A percentile compares a stretch with the other conserved stretches of the same genome.
These are phyloP conservation scores for Diorhabda carinulata DNA, from an alignment of 1,140 invertebrate genomes.

Conservation along the genomic window DNA sequence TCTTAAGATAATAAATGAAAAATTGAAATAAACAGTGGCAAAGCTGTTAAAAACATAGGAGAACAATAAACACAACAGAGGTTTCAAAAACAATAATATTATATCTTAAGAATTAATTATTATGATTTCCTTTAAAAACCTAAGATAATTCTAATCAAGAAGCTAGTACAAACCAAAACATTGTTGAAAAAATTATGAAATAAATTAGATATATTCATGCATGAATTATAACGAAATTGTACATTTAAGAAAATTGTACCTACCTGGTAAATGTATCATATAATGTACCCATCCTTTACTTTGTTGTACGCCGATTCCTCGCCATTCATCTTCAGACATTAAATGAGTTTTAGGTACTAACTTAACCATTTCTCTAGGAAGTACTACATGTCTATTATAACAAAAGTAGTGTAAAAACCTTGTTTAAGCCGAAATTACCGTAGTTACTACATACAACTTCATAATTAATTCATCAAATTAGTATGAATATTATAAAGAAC, in stretches of 20 bases:
- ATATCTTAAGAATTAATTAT: neutral
- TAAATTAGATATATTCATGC: neutral
- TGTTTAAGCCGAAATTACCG: too few relatives aligned
- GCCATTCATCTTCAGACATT: constrained; percentile 90
- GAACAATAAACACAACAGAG: neutral
- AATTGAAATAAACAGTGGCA: too few relatives aligned
- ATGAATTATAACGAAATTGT: neutral
- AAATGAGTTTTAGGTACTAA: constrained; percentile 84
- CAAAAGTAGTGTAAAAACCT: neutral
- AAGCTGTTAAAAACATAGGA: too few relatives aligned
- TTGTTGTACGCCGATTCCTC: constrained; percentile 87
- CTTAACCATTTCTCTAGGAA: constrained; percentile 88
- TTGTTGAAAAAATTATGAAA: neutral
- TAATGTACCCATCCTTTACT: constrained; percentile 94
- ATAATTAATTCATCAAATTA: too few relatives aligned
- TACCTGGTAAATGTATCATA: constrained; percentile 84
- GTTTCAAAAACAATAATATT: neutral
- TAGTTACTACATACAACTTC: too few relatives aligned
- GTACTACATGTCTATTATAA: constrained; percentile 78
- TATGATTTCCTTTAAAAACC: neutral
- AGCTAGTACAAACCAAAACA: neutral
- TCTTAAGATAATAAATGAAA: too few relatives aligned
- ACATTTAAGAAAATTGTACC: constrained; percentile 7
- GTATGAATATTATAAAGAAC: too few relatives aligned
- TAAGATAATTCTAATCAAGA: neutral